Conservation (phyloP, 2,113 vertebrate genomes). For the Oryzias javanicus region DNA sequence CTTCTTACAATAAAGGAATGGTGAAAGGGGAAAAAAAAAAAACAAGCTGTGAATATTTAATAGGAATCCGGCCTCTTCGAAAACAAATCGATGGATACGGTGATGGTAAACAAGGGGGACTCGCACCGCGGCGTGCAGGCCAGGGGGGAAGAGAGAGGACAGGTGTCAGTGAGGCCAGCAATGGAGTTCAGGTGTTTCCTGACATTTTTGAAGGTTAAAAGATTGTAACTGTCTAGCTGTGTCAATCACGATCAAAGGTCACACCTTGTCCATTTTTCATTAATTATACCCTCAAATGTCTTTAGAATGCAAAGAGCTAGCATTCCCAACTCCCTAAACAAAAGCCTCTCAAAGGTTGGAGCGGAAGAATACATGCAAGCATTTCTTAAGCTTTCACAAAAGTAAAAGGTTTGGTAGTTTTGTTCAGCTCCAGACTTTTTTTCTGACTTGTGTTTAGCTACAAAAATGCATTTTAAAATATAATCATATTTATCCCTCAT, state of each 20-base stretch:
- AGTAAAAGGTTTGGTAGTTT: neutral
- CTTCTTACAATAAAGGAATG: conserved; percentile 70
- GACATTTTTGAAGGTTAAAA: conserved; percentile 84
- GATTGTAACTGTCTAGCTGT: conserved; percentile 78
- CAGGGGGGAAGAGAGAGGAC: conserved; percentile 51
- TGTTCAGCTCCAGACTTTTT: conserved; percentile 17
- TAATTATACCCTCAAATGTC: conserved; percentile 76
- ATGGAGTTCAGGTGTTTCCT: conserved; percentile 68
- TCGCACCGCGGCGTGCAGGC: conserved; percentile 49
- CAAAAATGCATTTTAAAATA: no score
- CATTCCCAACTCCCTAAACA: conserved; percentile 47
- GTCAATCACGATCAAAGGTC: conserved; percentile 83
- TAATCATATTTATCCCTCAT: no score
- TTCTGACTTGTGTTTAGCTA: neutral
- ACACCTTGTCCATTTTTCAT: conserved; percentile 72
- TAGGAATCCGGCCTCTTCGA: conserved; percentile 65
- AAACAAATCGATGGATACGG: conserved; percentile 80
- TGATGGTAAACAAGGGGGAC: conserved; percentile 68
- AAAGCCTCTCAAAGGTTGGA: conserved; percentile 47
- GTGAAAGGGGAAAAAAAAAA: conserved; percentile 62
- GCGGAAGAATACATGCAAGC: conserved; percentile 42
- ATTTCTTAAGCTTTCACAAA: conserved; percentile 33
- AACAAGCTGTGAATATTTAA: conserved; percentile 77
- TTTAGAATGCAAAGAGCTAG: conserved; percentile 51
- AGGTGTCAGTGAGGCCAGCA: conserved; percentile 65